A percentile compares a stretch with the other conserved stretches of the same genome.
Evolutionary conservation across 1,140 invertebrate genomes (phyloP).

Genomic region (Streblospio benedicti): DNA sequence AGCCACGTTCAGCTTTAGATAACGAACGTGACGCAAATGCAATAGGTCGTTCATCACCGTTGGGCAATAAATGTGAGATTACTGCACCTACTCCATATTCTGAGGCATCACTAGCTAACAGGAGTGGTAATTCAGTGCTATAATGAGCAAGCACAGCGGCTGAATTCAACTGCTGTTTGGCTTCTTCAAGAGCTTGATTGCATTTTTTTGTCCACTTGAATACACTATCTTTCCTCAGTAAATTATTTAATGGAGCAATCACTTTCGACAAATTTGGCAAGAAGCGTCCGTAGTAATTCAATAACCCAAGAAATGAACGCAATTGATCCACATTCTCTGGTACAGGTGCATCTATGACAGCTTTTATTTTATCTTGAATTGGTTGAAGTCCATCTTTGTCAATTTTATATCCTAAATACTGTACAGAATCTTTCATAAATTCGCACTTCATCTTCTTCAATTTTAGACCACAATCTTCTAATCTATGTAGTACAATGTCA

Average conservation of each 20-base stretch:
- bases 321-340: not conserved
- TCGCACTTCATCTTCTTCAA: conserved; percentile 8
- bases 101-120: conserved; percentile 48
- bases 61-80: conserved; percentile 44
- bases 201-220: not conserved
- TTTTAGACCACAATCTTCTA: conserved; percentile 5
- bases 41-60: conserved; percentile 42
- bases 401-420: conserved; percentile 4
- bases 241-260: not conserved
- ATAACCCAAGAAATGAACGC: not conserved
- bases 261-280: not conserved
- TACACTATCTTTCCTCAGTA: conserved; percentile 2
- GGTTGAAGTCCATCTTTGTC: not conserved
- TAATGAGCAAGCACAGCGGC: conserved; percentile 35
- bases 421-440: not conserved
- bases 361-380: not conserved
- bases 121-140: too few species aligned
- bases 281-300: conserved; percentile 7
- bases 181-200: conserved; percentile 1
- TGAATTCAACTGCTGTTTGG: not conserved
- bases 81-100: conserved; percentile 47
- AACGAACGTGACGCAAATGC: conserved; percentile 46
- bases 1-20: conserved; percentile 46
- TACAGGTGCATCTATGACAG: conserved; percentile 5
- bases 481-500: not conserved